These are phyloP conservation scores for Acrobasis repandana DNA, from an alignment of 2,888 invertebrate genomes.

Conservation along the genomic window DNA sequence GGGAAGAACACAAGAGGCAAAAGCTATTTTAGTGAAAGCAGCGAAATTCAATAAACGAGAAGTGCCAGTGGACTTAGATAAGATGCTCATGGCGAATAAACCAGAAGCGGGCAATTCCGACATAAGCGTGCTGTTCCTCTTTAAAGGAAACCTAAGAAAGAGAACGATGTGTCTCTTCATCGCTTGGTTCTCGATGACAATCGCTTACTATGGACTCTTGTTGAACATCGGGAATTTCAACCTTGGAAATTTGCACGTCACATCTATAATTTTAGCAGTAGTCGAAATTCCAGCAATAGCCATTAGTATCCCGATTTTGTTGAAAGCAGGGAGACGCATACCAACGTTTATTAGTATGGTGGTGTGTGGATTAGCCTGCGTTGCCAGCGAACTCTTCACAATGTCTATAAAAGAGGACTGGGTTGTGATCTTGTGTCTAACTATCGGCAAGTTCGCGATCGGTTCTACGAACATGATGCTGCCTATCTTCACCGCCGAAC, in stretches of 20 bases:
- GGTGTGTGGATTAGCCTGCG: conserved; percentile 87
- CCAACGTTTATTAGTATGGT: conserved; percentile 87
- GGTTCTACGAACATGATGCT: conserved; percentile 90
- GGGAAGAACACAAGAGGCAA: conserved; percentile 87
- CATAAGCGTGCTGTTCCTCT: conserved; percentile 85
- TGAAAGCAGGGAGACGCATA: conserved; percentile 88
- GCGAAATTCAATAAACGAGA: conserved; percentile 85
- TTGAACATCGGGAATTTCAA: conserved; percentile 88
- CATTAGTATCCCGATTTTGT: conserved; percentile 88
- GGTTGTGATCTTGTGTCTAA: conserved; percentile 88
- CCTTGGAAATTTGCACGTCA: conserved; percentile 88
- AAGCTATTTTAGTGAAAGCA: conserved; percentile 85
- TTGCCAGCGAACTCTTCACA: conserved; percentile 83
- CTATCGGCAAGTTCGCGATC: conserved; percentile 91
- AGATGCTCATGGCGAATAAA: conserved; percentile 83
- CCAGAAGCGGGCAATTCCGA: conserved; percentile 68
- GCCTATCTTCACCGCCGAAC: conserved; percentile 89
- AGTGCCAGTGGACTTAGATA: conserved; percentile 87
- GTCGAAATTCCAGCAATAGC: conserved; percentile 91
- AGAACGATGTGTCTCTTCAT: conserved; percentile 87
- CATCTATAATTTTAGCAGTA: conserved; percentile 87
- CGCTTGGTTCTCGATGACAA: conserved; percentile 90
- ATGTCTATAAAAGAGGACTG: conserved; percentile 82
- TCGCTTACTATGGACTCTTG: conserved; percentile 90
- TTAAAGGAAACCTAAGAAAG: conserved; percentile 85